Conservation (phyloP, 2,113 vertebrate species). For the Leucosticte australis region DNA sequence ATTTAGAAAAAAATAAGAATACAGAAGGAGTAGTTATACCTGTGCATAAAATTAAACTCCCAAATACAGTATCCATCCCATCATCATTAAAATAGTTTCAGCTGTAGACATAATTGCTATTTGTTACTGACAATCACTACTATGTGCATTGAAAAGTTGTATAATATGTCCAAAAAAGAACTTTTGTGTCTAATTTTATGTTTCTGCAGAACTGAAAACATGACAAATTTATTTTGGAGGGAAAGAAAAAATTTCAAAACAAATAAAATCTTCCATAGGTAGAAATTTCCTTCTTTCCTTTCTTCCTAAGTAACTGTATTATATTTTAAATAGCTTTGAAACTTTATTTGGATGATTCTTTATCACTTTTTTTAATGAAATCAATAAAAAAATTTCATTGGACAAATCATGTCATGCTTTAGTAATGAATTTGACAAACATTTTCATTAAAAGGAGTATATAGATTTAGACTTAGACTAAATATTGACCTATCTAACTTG, state of each 20-base stretch:
- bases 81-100: background rate
- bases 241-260: background rate
- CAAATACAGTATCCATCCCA: background rate
- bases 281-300: background rate
- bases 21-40: background rate
- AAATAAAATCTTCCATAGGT: background rate
- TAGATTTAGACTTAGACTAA: background rate
- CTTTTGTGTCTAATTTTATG: background rate
- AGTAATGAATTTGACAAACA: background rate
- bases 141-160: background rate
- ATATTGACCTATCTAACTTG: background rate
- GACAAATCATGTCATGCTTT: background rate
- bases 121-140: background rate
- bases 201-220: background rate
- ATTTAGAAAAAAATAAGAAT: background rate
- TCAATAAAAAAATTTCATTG: background rate
- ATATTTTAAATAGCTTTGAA: background rate
- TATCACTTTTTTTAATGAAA: background rate
- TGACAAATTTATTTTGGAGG: background rate
- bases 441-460: background rate
- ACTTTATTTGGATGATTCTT: background rate
- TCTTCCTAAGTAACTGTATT: background rate
- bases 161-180: background rate
- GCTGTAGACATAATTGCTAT: fast-evolving
- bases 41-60: background rate